These are phyloP conservation scores for Papilio dardanus DNA, from an alignment of 1,140 invertebrate genomes.

Conservation along the genomic window DNA sequence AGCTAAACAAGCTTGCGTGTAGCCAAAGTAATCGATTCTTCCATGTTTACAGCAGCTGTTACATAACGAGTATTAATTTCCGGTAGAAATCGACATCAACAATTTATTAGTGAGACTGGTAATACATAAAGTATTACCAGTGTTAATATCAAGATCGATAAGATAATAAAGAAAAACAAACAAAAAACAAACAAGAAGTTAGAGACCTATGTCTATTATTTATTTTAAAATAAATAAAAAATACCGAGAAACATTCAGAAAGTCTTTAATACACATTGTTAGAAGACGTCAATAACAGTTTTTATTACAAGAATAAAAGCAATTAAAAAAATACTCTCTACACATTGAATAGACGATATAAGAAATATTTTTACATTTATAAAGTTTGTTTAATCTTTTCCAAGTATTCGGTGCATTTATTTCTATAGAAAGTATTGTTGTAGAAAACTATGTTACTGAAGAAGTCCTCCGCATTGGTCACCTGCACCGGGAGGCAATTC, in stretches of 20 bases:
- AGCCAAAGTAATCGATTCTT: too few species aligned
- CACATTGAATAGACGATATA: slow-evolving; percentile 49
- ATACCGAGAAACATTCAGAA: slow-evolving; percentile 60
- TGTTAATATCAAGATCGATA: too few species aligned
- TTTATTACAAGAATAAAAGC: slow-evolving; percentile 53
- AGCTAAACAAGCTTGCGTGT: too few species aligned
- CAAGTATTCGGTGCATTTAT: slow-evolving; percentile 71
- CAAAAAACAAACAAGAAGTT: too few species aligned
- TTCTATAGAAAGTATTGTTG: slow-evolving; percentile 76
- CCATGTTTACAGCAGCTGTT: too few species aligned
- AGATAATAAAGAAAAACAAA: too few species aligned
- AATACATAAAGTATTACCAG: too few species aligned
- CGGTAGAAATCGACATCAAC: too few species aligned
- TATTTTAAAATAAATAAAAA: slow-evolving; percentile 39
- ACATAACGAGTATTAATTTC: too few species aligned
- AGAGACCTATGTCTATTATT: too few species aligned
- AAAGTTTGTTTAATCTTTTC: slow-evolving; percentile 64
- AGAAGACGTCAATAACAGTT: slow-evolving; percentile 54
- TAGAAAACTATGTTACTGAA: slow-evolving; percentile 73
- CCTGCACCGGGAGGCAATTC: slow-evolving; percentile 64
- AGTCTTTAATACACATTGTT: slow-evolving; percentile 56
- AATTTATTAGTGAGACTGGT: too few species aligned
- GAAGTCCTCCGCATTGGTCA: slow-evolving; percentile 70
- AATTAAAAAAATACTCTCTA: slow-evolving; percentile 60
- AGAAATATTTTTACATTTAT: slow-evolving; percentile 50